Base-by-base conservation (phyloP, 2,888 invertebrate genomes). In the Dasysyrphus albostriatus region DNA sequence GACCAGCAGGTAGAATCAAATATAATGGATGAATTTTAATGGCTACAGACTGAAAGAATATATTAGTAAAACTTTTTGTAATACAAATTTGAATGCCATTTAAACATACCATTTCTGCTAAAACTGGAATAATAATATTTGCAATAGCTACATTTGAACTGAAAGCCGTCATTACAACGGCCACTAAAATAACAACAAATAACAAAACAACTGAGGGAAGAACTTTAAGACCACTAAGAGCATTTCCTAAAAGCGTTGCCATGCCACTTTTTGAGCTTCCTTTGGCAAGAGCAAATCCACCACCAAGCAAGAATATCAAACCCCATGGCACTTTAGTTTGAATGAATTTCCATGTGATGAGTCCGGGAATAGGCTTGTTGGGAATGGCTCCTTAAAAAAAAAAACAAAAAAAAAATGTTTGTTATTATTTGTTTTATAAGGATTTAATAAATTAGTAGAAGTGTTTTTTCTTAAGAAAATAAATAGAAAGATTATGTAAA, bases 271-370 rank as follows among this genome's bases (percentile, higher is more conserved):
- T 95, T 89, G 96, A 95, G 89, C 97, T 96, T 83, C 97, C 98
- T 88, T 96, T 96, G 0, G 98, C 98, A 81, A 98, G 94, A 0
- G 98, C 98, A 92, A 98, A 98, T 0, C 98, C 98, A 39, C 98
- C 98, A 59, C 98, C 97, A 70, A 98, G 94, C 67, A 98, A 94
- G 90, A 98, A 95, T 34, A 98, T 94, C 5, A 98, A 94, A 59
- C 98, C 97, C 98, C 98, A 98, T 5, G 98, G 97, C 89, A 98
- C 95, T 91, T 97, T 97, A 73, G 96, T 94, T 90, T 98, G 96
- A 32, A 98, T 94, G 58, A 95, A 95, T 87, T 96, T 95, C 98
- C 98, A 98, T 14, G 96, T 96, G 63, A 98, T 94, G 32, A 98
- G 93, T 0, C 96, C 95, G 0, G 95, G 94, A 0, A 96, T 95